Conservation (phyloP, 2,888 invertebrate genomes). For the Hydroisotoma schaefferi region DNA sequence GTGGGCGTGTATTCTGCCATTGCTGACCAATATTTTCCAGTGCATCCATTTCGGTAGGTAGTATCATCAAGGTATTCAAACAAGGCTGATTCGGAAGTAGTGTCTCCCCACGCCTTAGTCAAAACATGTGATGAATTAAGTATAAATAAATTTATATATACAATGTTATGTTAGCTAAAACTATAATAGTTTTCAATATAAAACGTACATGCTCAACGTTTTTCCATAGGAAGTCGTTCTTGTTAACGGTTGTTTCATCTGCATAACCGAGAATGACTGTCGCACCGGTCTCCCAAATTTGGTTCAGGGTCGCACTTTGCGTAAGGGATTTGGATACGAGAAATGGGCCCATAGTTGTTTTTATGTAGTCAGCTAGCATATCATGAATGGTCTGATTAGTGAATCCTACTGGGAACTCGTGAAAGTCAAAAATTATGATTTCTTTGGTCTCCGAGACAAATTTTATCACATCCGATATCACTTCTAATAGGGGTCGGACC, state of each 20-base stretch:
- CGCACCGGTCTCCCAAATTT: conserved; percentile 56
- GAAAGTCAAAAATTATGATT: conserved; percentile 61
- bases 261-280: conserved; percentile 59
- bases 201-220: conserved; percentile 4
- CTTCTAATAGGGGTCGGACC: no score
- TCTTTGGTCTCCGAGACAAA: conserved; percentile 60
- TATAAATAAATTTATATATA: neutral
- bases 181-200: conserved; percentile 49
- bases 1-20: conserved; percentile 73
- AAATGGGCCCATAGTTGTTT: conserved; percentile 51
- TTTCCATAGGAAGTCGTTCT: neutral
- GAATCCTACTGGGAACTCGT: conserved; percentile 60
- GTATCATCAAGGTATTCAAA: conserved; percentile 55
- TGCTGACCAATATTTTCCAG: conserved; percentile 57
- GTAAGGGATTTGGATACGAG: conserved; percentile 47
- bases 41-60: conserved; percentile 26
- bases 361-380: conserved; percentile 51
- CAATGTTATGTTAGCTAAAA: neutral
- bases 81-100: conserved; percentile 57
- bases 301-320: conserved; percentile 55
- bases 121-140: no score
- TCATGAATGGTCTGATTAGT: conserved; percentile 49
- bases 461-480: no score
- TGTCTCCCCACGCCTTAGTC: conserved; percentile 63
- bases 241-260: conserved; percentile 51